phyloP scores from a whole-genome alignment of 2,113 vertebrate genomes.

The Daboia siamensis region DNA sequence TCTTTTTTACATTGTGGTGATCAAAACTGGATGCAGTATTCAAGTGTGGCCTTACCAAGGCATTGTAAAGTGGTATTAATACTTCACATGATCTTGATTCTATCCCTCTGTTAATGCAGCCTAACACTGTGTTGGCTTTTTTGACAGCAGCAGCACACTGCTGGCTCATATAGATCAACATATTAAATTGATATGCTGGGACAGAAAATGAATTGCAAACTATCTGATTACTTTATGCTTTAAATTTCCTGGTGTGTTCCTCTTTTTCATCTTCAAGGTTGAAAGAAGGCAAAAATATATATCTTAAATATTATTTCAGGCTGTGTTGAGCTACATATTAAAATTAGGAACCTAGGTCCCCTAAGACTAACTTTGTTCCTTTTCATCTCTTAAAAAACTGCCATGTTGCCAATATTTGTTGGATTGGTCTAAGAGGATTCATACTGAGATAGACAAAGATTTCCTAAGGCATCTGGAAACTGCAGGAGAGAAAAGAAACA shows the following conservation, averaged over 20 bases:
- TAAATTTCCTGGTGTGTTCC: neutral
- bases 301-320: slow-evolving; percentile 25
- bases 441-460: neutral
- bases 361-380: slow-evolving; percentile 33
- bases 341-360: slow-evolving; percentile 10
- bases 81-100: no score
- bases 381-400: slow-evolving; percentile 19
- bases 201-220: slow-evolving; percentile 39
- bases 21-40: no score
- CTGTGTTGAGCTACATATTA: slow-evolving; percentile 29
- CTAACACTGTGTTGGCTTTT: no score
- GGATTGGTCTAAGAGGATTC: neutral
- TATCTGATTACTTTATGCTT: slow-evolving; percentile 18
- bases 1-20: no score
- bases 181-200: slow-evolving; percentile 17
- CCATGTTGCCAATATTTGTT: slow-evolving; percentile 1
- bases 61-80: no score
- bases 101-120: no score
- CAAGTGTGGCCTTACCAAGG: no score
- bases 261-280: neutral
- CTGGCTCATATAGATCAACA: neutral
- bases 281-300: slow-evolving; percentile 29
- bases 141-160: no score
- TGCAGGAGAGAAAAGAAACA: neutral
- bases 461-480: neutral